phyloP scores from a whole-genome alignment of 2,888 invertebrate genomes.

The Aporophyla nigra region DNA sequence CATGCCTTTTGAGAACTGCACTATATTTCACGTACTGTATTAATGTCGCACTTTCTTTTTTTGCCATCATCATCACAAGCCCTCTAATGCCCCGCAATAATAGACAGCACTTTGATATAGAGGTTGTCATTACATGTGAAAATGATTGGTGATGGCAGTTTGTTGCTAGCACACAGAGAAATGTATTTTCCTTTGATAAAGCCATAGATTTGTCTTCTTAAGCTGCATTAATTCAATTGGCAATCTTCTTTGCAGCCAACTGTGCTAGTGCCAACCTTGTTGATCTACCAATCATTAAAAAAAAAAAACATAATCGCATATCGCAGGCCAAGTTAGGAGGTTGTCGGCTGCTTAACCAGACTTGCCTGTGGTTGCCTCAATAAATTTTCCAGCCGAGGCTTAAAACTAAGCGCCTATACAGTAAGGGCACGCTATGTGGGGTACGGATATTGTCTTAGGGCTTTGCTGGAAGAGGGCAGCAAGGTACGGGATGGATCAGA shows the following conservation, averaged over 20 bases:
- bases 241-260: not conserved
- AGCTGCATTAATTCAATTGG: not conserved
- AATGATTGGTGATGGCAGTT: not conserved
- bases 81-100: not conserved
- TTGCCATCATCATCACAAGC: slow-evolving; percentile 4
- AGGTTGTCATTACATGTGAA: not conserved
- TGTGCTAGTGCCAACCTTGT: not conserved
- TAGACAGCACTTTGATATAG: slow-evolving; percentile 1
- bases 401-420: no score
- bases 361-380: no score
- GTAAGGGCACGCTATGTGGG: no score
- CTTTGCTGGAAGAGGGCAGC: no score
- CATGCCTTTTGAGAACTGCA: slow-evolving; percentile 57
- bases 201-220: not conserved
- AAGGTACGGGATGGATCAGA: no score
- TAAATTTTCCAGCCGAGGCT: no score
- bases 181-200: not conserved
- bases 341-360: not conserved
- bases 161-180: not conserved
- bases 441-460: no score
- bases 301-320: no score
- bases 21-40: slow-evolving; percentile 44
- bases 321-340: not conserved
- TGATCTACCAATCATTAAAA: no score
- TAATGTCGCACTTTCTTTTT: slow-evolving; percentile 61